phyloP scores from a whole-genome alignment of 2,888 invertebrate genomes.

The Lumbricus terrestris region DNA sequence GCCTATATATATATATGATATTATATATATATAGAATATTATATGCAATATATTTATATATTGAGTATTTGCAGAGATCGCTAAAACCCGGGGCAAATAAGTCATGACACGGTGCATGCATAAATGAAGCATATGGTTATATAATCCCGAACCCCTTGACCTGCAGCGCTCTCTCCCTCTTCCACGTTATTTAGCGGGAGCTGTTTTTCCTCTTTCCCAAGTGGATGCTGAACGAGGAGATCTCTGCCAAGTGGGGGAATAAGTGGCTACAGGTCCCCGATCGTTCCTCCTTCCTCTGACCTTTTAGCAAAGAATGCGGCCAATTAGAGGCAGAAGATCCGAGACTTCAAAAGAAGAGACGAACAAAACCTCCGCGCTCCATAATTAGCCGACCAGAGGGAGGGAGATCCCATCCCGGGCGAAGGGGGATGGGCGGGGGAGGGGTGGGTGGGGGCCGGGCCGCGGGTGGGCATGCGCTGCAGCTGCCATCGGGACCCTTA shows the following conservation, averaged over 20 bases:
- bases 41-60: background rate
- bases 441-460: too few species aligned
- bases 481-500: background rate
- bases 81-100: background rate
- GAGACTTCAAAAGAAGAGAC: background rate
- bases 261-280: background rate
- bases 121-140: background rate
- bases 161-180: background rate
- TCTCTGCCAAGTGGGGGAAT: background rate
- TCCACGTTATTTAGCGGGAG: too few species aligned
- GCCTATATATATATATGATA: background rate
- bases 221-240: background rate
- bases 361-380: background rate
- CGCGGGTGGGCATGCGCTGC: too few species aligned
- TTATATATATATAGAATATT: too few species aligned
- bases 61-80: background rate
- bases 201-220: background rate
- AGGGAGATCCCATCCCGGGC: background rate
- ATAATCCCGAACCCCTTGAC: background rate
- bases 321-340: background rate
- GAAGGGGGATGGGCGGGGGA: too few species aligned
- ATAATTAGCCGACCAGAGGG: background rate
- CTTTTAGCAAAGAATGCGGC: background rate
- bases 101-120: background rate
- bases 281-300: background rate